phyloP scores from a whole-genome alignment of 2,888 invertebrate genomes.

The Candidula unifasciata region DNA sequence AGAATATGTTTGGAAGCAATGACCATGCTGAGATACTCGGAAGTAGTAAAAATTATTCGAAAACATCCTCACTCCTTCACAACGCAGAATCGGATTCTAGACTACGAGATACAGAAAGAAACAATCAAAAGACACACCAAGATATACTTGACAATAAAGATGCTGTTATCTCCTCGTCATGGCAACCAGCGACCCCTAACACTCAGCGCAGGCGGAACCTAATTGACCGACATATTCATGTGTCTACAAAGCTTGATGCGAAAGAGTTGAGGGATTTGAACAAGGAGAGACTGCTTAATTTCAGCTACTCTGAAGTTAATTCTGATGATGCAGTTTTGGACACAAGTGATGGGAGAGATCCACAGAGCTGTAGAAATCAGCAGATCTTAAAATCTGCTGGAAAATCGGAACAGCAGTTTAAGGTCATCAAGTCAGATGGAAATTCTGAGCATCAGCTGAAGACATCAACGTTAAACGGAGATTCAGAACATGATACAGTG shows the following conservation, averaged over 20 bases:
- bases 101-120: no score
- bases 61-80: not conserved
- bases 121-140: not conserved
- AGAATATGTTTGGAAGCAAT: constrained; percentile 3
- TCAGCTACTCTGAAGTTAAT: constrained; percentile 46
- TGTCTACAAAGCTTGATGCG: constrained; percentile 22
- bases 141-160: constrained; percentile 11
- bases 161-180: constrained; percentile 6
- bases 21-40: not conserved
- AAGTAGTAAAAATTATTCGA: not conserved
- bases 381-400: no score
- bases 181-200: constrained; percentile 43
- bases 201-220: constrained; percentile 42
- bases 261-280: constrained; percentile 40
- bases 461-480: no score
- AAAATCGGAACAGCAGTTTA: no score
- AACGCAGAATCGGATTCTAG: not conserved
- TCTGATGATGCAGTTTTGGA: constrained; percentile 18
- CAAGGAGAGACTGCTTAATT: constrained; percentile 45
- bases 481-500: no score
- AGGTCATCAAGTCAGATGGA: not conserved
- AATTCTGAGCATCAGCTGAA: not conserved
- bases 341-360: no score
- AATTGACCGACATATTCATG: constrained; percentile 40
- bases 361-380: no score